phyloP scores from a whole-genome alignment of 2,113 vertebrate species.

The Lepisosteus osseus region DNA sequence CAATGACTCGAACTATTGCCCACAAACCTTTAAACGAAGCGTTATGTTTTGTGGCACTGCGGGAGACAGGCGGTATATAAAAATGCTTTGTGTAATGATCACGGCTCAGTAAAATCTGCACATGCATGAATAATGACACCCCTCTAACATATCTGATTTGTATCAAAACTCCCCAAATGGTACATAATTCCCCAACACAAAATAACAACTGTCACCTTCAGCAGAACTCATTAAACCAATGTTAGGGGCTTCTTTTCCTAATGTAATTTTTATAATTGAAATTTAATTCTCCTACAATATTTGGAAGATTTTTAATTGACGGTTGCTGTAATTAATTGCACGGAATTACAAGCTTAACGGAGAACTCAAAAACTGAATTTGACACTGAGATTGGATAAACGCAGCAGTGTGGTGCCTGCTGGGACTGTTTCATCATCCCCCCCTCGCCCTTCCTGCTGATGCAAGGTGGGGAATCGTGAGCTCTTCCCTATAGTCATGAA shows the following conservation, averaged over 20 bases:
- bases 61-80: slow-evolving; percentile 40
- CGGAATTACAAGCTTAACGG: slow-evolving; percentile 60
- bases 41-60: slow-evolving; percentile 51
- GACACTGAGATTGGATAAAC: slow-evolving; percentile 68
- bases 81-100: slow-evolving; percentile 9
- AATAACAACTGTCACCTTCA: slow-evolving; percentile 74
- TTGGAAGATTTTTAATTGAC: slow-evolving; percentile 79
- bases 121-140: not conserved
- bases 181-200: slow-evolving; percentile 26
- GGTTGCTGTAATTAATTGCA: slow-evolving; percentile 81
- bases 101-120: not conserved
- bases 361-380: slow-evolving; percentile 78
- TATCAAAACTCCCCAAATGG: slow-evolving; percentile 26
- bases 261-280: slow-evolving; percentile 79
- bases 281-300: slow-evolving; percentile 76
- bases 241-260: slow-evolving; percentile 63
- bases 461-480: slow-evolving; percentile 56
- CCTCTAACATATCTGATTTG: slow-evolving; percentile 23
- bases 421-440: slow-evolving; percentile 71
- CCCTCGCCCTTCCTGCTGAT: slow-evolving; percentile 64
- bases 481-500: slow-evolving; percentile 77
- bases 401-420: slow-evolving; percentile 59
- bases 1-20: slow-evolving; percentile 55
- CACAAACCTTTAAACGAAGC: slow-evolving; percentile 62
- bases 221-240: slow-evolving; percentile 76